Percentiles rank a stretch among this genome's conserved stretches.
These are phyloP conservation scores for Penelope pileata DNA, from an alignment of 2,113 vertebrate species.

Conservation along the genomic window DNA sequence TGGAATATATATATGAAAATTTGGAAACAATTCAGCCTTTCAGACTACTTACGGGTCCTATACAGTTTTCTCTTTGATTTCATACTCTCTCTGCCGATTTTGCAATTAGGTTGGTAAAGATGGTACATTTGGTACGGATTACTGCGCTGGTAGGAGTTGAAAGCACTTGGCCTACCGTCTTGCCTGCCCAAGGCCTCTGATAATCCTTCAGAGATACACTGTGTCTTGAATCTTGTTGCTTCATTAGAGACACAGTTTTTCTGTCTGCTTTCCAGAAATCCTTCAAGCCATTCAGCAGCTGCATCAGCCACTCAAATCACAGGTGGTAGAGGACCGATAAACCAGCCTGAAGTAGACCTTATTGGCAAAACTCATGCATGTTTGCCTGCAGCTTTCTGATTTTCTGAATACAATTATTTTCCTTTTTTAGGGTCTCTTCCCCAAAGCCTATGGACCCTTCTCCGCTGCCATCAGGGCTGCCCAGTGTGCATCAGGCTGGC, in stretches of 20 bases:
- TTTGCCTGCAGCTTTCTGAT: background rate
- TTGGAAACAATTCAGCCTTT: background rate
- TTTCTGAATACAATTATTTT: background rate
- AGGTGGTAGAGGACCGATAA: background rate
- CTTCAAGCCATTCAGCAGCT: background rate
- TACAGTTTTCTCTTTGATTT: background rate
- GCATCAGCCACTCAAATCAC: too few species aligned
- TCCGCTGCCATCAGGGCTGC: too few species aligned
- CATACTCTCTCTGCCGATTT: background rate
- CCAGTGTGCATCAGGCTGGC: too few species aligned
- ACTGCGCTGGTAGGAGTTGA: background rate
- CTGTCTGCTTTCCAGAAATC: constrained; percentile 6
- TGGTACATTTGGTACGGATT: background rate
- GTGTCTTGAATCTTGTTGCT: background rate
- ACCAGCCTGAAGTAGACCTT: too few species aligned
- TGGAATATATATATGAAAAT: background rate
- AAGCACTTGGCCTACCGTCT: constrained; percentile 6
- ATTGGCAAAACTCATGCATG: background rate
- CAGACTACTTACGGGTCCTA: background rate
- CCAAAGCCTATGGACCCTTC: background rate
- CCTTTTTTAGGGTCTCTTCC: background rate
- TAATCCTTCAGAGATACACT: background rate
- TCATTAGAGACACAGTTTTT: background rate
- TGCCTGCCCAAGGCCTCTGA: background rate
- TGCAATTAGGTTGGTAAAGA: background rate